These are phyloP conservation scores for Lasioglossum albipes DNA, from an alignment of 1,140 invertebrate genomes.

Conservation along the genomic window DNA sequence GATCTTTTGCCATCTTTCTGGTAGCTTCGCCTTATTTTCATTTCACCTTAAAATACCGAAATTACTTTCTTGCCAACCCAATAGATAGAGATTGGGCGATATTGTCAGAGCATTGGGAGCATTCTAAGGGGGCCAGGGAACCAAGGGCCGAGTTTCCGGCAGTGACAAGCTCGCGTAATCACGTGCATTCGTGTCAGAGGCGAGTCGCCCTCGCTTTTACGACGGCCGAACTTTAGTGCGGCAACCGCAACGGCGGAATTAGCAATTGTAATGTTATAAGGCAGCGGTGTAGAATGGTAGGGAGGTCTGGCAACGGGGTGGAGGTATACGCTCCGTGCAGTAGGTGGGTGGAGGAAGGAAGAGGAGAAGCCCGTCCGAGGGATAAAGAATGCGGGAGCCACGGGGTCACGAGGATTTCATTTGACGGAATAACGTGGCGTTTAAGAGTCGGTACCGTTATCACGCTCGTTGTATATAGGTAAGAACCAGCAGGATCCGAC, in stretches of 20 bases:
- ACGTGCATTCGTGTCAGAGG: conserved; percentile 61
- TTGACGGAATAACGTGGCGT: conserved; percentile 79
- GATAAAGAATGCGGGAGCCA: conserved; percentile 67
- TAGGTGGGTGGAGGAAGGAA: conserved; percentile 27
- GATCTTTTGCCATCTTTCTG: too few species aligned
- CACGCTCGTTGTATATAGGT: conserved; percentile 65
- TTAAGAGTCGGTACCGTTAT: conserved; percentile 79
- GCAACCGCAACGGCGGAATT: conserved; percentile 76
- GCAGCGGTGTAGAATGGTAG: conserved; percentile 27
- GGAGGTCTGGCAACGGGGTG: neutral
- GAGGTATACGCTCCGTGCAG: neutral
- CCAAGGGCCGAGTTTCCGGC: conserved; percentile 42
- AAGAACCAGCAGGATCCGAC: conserved; percentile 61
- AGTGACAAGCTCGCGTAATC: conserved; percentile 59
- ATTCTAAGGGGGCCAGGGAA: neutral
- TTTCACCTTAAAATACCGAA: too few species aligned
- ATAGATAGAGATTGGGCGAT: too few species aligned
- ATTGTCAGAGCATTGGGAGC: neutral
- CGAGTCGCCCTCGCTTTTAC: conserved; percentile 75
- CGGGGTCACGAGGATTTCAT: conserved; percentile 76
- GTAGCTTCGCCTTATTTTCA: too few species aligned
- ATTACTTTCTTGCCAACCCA: too few species aligned
- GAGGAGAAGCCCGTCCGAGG: conserved; percentile 48
- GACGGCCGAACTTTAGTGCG: conserved; percentile 77
- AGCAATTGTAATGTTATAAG: conserved; percentile 81